A percentile compares a stretch with the other conserved stretches of the same genome.
Evolutionary conservation across 2,113 vertebrate species (phyloP).

Genomic region (Otocyon megalotis): DNA sequence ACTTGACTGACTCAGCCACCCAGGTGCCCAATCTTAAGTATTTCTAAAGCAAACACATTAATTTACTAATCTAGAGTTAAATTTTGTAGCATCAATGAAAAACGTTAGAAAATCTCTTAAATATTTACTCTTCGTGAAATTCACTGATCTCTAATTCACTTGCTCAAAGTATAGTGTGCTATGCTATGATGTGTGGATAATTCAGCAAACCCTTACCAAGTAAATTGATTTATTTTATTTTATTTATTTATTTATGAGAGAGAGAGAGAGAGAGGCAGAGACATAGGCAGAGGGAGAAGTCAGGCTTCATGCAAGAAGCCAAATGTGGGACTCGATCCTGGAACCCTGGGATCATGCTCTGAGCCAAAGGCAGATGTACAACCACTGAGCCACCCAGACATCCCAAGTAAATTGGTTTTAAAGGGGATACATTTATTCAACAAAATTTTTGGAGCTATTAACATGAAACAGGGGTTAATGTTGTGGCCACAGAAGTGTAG

Average conservation of each 20-base stretch:
- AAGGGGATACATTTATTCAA: not conserved
- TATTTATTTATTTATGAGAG: no score
- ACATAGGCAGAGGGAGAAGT: no score
- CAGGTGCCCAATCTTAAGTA: not conserved
- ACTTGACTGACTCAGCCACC: not conserved
- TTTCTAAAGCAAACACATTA: slow-evolving; percentile 11
- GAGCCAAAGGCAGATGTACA: no score
- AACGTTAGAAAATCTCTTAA: not conserved
- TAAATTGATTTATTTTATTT: not conserved
- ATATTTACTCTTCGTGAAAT: not conserved
- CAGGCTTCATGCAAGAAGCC: no score
- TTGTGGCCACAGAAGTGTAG: not conserved
- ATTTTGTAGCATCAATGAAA: not conserved
- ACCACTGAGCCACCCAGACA: no score
- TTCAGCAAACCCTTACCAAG: not conserved
- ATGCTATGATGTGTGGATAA: not conserved
- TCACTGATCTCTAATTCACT: not conserved
- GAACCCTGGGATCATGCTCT: no score
- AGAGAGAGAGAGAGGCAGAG: no score
- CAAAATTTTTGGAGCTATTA: not conserved
- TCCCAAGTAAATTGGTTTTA: not conserved
- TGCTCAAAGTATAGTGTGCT: not conserved
- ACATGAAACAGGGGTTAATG: not conserved
- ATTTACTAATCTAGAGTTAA: slow-evolving; percentile 42
- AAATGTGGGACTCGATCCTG: no score